A percentile compares a stretch with the other conserved stretches of the same genome.
Evolutionary conservation across 1,140 invertebrate genomes (phyloP).

Genomic region (Acromyrmex charruanus): DNA sequence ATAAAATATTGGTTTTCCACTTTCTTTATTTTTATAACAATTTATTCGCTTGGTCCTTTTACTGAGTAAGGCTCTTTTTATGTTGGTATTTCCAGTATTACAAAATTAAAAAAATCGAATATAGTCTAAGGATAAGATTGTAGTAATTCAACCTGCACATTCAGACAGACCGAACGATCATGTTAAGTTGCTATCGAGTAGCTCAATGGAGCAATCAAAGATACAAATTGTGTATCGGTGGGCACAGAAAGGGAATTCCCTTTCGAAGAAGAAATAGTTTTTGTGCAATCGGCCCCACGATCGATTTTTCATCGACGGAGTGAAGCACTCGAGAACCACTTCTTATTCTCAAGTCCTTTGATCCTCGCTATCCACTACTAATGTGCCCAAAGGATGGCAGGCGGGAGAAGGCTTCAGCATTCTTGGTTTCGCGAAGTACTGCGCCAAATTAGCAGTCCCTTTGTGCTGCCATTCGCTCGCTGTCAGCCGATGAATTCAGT

Average conservation of each 20-base stretch:
- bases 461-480: slow-evolving; percentile 75
- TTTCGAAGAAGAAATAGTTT: slow-evolving; percentile 48
- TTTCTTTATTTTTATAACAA: too few species aligned
- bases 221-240: slow-evolving; percentile 58
- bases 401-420: slow-evolving; percentile 24
- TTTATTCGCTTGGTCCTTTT: too few species aligned
- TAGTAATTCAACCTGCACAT: slow-evolving; percentile 7
- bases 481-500: slow-evolving; percentile 74
- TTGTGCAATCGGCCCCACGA: slow-evolving; percentile 28
- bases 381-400: slow-evolving; percentile 22
- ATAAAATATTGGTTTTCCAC: too few species aligned
- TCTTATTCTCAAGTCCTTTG: slow-evolving; percentile 53
- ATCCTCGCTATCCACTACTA: slow-evolving; percentile 43
- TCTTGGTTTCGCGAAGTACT: slow-evolving; percentile 47
- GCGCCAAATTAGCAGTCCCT: slow-evolving; percentile 74
- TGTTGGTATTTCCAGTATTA: too few species aligned
- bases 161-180: slow-evolving; percentile 2
- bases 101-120: not conserved
- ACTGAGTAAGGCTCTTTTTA: too few species aligned
- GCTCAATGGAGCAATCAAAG: slow-evolving; percentile 47
- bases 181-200: slow-evolving; percentile 24
- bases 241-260: slow-evolving; percentile 2
- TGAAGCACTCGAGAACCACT: slow-evolving; percentile 29
- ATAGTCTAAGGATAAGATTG: not conserved
- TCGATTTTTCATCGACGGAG: slow-evolving; percentile 60